Base-by-base conservation (phyloP, 1,140 invertebrate genomes). In the Leptopilina boulardi region DNA sequence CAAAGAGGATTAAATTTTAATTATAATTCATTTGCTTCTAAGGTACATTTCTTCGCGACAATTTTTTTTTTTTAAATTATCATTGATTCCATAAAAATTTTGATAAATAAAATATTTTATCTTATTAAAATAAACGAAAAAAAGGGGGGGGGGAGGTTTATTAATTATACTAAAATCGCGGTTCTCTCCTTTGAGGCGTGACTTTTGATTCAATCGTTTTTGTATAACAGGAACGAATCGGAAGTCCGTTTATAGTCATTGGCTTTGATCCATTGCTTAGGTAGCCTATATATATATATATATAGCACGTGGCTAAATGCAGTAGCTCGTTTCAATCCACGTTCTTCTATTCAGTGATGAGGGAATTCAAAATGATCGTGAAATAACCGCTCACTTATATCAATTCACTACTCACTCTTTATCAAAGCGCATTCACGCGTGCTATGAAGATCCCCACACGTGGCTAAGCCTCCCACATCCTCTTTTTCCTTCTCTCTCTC, bases 371-470 rank as follows among this genome's bases (percentile, higher is more conserved):
- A 91, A 90, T 88, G 89, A 91, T 90, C 87, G 89, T 86, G 89
- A 90, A 91, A 91, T 91, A 91, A 91, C 89, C 89, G 88, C 89
- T 91, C 90, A 90, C 90, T 91, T 91, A 90, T 89, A 90, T 89
- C 89, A 90, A 91, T 91, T 91, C 88, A 90, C 85, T 79, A 85
- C 83, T 85, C 85, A 81, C 83, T 87, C 88, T 91, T 90, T 90
- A 89, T 90, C 84, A 88, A 85, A 84, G 87, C 83, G 89, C 89
- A 90, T 90, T 90, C 89, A 91, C 90, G 89, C 88, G 89, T 90
- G 85, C 82, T 83, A 87, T 84, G 80, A 84, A 84, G 81, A 83
- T 72, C 71, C 78, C 71, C 79, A 76, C 66, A 82, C 81, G 79
- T 77, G 73, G 75, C 77, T 10, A 77, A 78, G 76, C 78, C 75